Evolutionary conservation across 2,888 invertebrate genomes (phyloP), one percentile per base, ranked within the genome.

Genomic region (Nezara viridula): DNA sequence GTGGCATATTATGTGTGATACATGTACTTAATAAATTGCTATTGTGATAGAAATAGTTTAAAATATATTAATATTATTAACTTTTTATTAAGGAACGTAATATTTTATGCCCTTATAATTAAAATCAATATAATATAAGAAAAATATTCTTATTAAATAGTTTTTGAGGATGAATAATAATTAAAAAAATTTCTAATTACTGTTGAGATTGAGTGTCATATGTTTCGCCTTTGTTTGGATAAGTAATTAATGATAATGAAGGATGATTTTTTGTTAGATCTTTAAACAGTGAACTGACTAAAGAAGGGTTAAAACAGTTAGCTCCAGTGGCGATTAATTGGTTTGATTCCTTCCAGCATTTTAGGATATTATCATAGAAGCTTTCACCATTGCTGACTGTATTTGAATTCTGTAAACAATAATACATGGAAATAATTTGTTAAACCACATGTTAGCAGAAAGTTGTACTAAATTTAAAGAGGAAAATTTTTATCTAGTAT

Each of bases 211-310:
- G 94, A 92, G 95, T 94, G 89, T 95, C 95, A 94, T 96, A 97
- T 92, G 94, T 95, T 93, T 97, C 97, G 88, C 98, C 98, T 92
- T 97, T 98, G 93, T 98, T 98, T 7, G 98, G 98, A 93, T 98
- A 98, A 47, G 96, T 97, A 89, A 98, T 95, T 89, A 98, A 93
- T 5, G 97, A 97, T 90, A 97, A 94, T 88, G 86, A n/a, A 16
- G 91, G 90, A 32, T 92, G 93, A 60, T 93, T 92, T 27, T 93
- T 92, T 91, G 92, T 92, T 73, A 93, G 92, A 49, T 93, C 93
- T 24, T 93, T 93, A 91, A 95, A 95, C 86, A 97, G 93, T 0
- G 94, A 92, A 27, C 94, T 94, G 12, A 97, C 95, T 91, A 94
- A 93, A 91, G 94, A 92, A 0, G 97, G 97, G 90, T 95, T 94